Base-by-base conservation (phyloP, 2,888 invertebrate species). In the Eristalinus aeneus region DNA sequence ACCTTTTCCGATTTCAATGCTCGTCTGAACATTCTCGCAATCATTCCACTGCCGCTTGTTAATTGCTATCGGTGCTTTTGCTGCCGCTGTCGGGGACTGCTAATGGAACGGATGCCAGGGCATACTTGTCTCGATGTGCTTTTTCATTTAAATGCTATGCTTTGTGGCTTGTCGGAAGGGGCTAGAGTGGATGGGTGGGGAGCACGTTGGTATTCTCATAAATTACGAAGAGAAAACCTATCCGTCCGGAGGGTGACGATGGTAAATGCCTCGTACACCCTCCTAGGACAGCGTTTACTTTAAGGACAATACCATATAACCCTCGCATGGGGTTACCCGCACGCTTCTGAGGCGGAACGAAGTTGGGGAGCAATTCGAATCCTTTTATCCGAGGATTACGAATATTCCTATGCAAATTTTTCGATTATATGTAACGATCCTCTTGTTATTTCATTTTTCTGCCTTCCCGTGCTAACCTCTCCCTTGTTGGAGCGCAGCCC, bases 1-100 rank as follows among this genome's bases (percentile, higher is more conserved):
- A 56, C 10, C 53, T 58, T 71, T 60, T 71, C 53, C 46, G 27
- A 64, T 83, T 73, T n/a, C 31, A 64, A 22, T 23, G 78, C 68
- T 31, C 78, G 73, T 69, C 68, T 78, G 72, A 36, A 78, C 68
- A 63, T 56, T 60, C 53, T 64, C 32, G 73, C 46, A 72, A 68
- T 80, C 74, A 64, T 78, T 68, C 72, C 58, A 32, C 58, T 65
- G 72, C 63, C 46, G 23, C 63, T 69, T 58, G 72, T 73, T 78
- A 83, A 83, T 83, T 78, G 82, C 73, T 73, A 53, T 73, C 64
- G 58, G 54, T 83, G 63, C 73, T 39, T 12, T 16, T 46, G 46
- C 16, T 46, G 46, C 34, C 9, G 2, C 34, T 34, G 34, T 16
- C 0, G 46, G 64, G 68, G 63, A 60, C 64, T 58, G 63, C 63